Percentiles rank a stretch among this genome's conserved stretches.
phyloP scores from a whole-genome alignment of 2,113 vertebrate species.

The Dipodomys spectabilis region DNA sequence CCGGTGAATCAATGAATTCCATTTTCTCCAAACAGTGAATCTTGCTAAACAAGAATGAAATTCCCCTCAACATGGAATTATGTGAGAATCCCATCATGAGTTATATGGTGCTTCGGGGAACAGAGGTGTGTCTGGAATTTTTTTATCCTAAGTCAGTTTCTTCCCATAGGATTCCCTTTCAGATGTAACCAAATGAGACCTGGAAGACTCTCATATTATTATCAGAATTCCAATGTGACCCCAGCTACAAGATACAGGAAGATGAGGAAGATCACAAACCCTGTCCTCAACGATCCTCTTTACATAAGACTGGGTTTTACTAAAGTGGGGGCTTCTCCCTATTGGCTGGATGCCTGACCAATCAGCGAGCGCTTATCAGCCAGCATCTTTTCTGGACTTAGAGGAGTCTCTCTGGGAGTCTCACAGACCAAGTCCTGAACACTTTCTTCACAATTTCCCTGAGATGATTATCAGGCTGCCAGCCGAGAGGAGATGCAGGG shows the following conservation, averaged over 20 bases:
- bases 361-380: neutral
- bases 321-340: conserved; percentile 46
- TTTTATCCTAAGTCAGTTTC: conserved; percentile 26
- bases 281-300: neutral
- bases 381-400: neutral
- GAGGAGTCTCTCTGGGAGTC: conserved; percentile 18
- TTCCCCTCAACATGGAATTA: neutral
- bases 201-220: neutral
- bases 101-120: neutral
- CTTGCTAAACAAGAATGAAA: neutral
- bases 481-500: neutral
- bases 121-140: neutral
- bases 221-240: neutral
- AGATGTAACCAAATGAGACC: neutral
- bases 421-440: neutral
- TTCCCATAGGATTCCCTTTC: conserved; percentile 42
- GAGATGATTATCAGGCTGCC: conserved; percentile 13
- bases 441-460: conserved; percentile 19
- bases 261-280: neutral
- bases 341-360: conserved; percentile 68
- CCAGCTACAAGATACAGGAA: neutral
- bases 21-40: neutral
- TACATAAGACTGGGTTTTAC: neutral
- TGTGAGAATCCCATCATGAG: neutral
- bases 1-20: conserved; percentile 44